Conservation (phyloP, 1,140 invertebrate genomes). For the Saccostrea echinata region DNA sequence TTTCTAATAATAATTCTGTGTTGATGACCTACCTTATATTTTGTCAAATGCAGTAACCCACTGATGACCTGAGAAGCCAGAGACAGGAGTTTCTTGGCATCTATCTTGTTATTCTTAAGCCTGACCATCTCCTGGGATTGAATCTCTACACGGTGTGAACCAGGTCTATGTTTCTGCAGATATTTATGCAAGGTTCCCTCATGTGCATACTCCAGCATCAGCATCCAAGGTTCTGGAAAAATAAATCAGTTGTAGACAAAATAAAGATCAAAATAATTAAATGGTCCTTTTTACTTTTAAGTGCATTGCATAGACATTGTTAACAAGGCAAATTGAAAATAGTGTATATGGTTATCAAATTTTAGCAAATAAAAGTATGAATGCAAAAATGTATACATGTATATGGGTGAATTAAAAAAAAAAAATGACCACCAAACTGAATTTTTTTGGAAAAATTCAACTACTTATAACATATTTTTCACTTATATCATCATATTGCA, state of each 20-base stretch:
- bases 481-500: too few species aligned
- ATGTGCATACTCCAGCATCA: slow-evolving; percentile 70
- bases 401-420: too few species aligned
- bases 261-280: neutral
- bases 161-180: slow-evolving; percentile 67
- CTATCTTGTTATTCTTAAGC: slow-evolving; percentile 66
- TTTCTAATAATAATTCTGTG: neutral
- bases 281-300: too few species aligned
- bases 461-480: too few species aligned
- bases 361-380: too few species aligned
- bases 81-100: slow-evolving; percentile 67
- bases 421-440: too few species aligned
- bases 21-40: slow-evolving; percentile 66
- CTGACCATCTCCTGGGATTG: slow-evolving; percentile 56
- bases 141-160: slow-evolving; percentile 66
- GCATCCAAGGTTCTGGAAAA: slow-evolving; percentile 69
- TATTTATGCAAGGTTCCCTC: slow-evolving; percentile 71
- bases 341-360: too few species aligned
- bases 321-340: too few species aligned
- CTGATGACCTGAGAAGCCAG: slow-evolving; percentile 68
- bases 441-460: too few species aligned
- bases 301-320: too few species aligned
- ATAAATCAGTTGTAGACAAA: neutral
- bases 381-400: too few species aligned
- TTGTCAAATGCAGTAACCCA: slow-evolving; percentile 69